phyloP scores from a whole-genome alignment of 2,113 vertebrate species.

The Edolisoma coerulescens region DNA sequence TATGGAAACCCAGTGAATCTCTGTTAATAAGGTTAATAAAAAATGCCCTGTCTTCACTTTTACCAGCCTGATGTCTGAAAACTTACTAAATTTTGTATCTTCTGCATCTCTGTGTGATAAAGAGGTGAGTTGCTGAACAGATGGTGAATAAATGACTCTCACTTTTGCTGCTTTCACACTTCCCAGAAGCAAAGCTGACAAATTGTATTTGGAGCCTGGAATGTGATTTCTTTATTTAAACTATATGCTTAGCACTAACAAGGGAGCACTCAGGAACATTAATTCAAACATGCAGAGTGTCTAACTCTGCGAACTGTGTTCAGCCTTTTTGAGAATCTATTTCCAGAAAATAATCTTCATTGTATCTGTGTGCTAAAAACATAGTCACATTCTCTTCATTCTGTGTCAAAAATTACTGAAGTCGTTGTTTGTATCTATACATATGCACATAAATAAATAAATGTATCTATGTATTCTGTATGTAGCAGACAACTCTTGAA shows the following conservation, averaged over 20 bases:
- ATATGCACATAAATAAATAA: neutral
- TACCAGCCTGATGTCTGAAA: neutral
- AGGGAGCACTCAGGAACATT: conserved; percentile 27
- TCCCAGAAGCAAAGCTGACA: conserved; percentile 48
- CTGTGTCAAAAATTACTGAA: neutral
- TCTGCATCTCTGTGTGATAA: conserved; percentile 11
- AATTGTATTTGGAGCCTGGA: conserved; percentile 37
- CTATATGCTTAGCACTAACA: conserved; percentile 23
- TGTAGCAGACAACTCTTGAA: neutral
- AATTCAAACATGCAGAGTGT: conserved; percentile 22
- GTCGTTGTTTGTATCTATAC: neutral
- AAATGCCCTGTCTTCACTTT: neutral
- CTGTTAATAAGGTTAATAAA: neutral
- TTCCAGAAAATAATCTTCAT: neutral
- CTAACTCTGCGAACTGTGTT: neutral
- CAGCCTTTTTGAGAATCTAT: conserved; percentile 6
- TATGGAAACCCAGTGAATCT: neutral
- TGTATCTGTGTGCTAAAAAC: neutral
- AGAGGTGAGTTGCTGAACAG: conserved; percentile 39
- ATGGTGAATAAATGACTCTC: conserved; percentile 37
- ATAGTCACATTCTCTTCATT: neutral
- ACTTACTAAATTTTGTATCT: conserved; percentile 9
- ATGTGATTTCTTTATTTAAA: conserved; percentile 61
- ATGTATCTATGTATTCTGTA: neutral
- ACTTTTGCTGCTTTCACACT: conserved; percentile 57